Base-by-base conservation (phyloP, 2,113 vertebrate species). In the Antennarius striatus region DNA sequence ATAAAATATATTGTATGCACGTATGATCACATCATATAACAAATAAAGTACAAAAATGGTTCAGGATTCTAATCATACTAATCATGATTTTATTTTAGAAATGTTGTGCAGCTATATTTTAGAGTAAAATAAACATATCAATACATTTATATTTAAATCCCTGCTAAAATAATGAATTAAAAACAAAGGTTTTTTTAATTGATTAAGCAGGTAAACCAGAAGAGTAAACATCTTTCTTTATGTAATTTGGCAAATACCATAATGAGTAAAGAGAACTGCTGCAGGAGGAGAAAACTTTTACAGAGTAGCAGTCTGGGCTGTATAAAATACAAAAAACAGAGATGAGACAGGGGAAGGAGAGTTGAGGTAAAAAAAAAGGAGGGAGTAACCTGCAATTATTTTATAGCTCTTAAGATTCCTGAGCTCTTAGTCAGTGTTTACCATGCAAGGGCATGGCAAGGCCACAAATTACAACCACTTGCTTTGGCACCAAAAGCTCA, bases 341-440 rank as follows among this genome's bases (percentile, higher is more conserved):
- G 74, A 83, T 59, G 68, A 73, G 74, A 75, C 49, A 68, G 55
- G 57, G 50, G 52, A 81, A 42, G 55, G 63, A 73, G 72, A 69
- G 60, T 89, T 59, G 55, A 72, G 73, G 75, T 66, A 80, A 64
- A 92, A 11, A 92, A 91, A 64, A 92, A 1, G 92, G 90, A 85
- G 71, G 85, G 84, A 93, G 93, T 89, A 95, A 93, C 91, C 93
- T 92, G 82, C 89, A 96, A 97, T 97, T 97, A 97, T 94, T 95
- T 95, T 94, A 94, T 94, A 92, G 91, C 92, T 90, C 89, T 93
- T 92, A 93, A 93, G 95, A 96, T 97, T 96, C 95, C 95, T 93
- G 81, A 93, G 91, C 92, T 87, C 86, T 95, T 95, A 95, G 90
- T 94, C 93, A 95, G 91, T 93, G 93, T 95, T 94, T 88, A 95